phyloP scores from a whole-genome alignment of 1,140 invertebrate species.

The Lepidostoma basale region DNA sequence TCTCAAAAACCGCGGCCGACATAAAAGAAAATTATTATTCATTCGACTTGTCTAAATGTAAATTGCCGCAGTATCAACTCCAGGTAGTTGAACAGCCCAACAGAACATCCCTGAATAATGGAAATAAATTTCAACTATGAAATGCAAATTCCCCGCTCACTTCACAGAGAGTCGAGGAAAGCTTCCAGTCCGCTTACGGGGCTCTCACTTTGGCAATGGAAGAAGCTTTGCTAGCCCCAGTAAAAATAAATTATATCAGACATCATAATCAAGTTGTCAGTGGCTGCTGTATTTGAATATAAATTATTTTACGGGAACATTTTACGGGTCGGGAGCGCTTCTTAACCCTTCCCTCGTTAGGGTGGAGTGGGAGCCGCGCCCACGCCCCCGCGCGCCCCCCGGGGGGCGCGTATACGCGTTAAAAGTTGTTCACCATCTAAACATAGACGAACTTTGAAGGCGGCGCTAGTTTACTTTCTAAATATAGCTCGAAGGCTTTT shows the following conservation, averaged over 20 bases:
- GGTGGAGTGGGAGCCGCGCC: background rate
- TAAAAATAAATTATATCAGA: conserved; percentile 48
- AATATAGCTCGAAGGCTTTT: conserved; percentile 23
- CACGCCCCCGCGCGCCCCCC: background rate
- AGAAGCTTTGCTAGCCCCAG: conserved; percentile 32
- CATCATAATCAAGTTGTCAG: conserved; percentile 47
- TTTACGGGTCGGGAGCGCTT: conserved; percentile 37
- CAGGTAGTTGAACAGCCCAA: conserved; percentile 31
- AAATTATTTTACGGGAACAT: conserved; percentile 44
- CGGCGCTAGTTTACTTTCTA: conserved; percentile 16
- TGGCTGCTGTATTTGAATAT: conserved; percentile 47
- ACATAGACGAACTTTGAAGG: conserved; percentile 21
- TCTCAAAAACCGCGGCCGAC: conserved; percentile 11
- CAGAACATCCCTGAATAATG: conserved; percentile 44
- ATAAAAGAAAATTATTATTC: conserved; percentile 46
- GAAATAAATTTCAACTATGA: conserved; percentile 48
- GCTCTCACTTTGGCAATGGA: conserved; percentile 23
- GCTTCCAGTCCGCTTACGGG: conserved; percentile 17
- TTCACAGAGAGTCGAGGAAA: conserved; percentile 17
- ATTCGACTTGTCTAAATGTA: conserved; percentile 47
- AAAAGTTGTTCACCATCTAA: conserved; percentile 23
- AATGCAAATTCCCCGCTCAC: conserved; percentile 43
- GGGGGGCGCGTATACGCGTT: conserved; percentile 5
- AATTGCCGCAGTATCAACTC: conserved; percentile 37
- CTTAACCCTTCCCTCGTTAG: conserved; percentile 41